phyloP scores from a whole-genome alignment of 1,140 invertebrate genomes.

The Calycopis cecrops region DNA sequence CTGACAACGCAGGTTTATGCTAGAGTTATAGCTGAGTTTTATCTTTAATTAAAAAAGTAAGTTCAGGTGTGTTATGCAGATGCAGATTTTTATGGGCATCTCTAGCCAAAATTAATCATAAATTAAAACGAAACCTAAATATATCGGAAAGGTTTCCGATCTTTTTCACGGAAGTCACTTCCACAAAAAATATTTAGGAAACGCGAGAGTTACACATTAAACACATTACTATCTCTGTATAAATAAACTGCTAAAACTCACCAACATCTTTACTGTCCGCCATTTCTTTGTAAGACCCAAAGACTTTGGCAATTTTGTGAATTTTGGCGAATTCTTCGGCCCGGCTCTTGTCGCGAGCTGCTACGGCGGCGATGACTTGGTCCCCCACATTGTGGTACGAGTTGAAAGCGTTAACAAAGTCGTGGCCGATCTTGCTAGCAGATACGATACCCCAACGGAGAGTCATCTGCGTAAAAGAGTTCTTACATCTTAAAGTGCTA shows the following conservation, averaged over 20 bases:
- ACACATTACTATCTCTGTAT: too few relatives aligned
- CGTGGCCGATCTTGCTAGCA: constrained; percentile 51
- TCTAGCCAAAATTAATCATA: too few relatives aligned
- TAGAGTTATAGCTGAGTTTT: too few relatives aligned
- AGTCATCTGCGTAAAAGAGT: constrained; percentile 36
- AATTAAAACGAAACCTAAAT: too few relatives aligned
- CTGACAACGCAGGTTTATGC: too few relatives aligned
- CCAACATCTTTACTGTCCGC: constrained; percentile 53
- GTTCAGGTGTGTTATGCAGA: too few relatives aligned
- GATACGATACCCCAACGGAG: constrained; percentile 61
- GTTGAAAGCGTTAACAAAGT: constrained; percentile 58
- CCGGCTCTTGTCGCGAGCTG: constrained; percentile 43
- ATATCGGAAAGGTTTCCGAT: too few relatives aligned
- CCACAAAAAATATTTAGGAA: too few relatives aligned
- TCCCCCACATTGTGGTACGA: constrained; percentile 45
- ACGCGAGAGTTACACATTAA: too few relatives aligned
- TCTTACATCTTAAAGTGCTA: constrained; percentile 16
- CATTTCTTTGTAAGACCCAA: constrained; percentile 42
- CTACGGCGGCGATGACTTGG: constrained; percentile 43
- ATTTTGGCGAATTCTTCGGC: constrained; percentile 53
- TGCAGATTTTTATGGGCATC: too few relatives aligned
- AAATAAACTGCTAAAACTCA: constrained; percentile 21
- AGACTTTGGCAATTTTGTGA: constrained; percentile 49
- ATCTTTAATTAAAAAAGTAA: too few relatives aligned
- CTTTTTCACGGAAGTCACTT: not conserved